These are phyloP conservation scores for Pyrrhia umbra DNA, from an alignment of 2,888 invertebrate species.

Conservation along the genomic window DNA sequence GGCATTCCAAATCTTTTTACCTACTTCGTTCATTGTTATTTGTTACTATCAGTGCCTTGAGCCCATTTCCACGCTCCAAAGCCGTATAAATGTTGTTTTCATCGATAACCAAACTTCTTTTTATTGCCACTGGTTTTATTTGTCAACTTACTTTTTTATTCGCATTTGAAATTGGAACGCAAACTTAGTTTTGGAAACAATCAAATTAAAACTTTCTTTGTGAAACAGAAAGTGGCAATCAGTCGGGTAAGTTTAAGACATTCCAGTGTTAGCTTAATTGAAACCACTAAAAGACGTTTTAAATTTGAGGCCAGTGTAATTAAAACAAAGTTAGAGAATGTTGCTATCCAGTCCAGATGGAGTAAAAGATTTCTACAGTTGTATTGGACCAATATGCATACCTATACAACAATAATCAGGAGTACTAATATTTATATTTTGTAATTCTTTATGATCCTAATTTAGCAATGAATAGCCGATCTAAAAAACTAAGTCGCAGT, in stretches of 20 bases:
- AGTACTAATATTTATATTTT: no score
- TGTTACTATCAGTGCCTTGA: slow-evolving; percentile 10
- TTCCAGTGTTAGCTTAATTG: slow-evolving; percentile 16
- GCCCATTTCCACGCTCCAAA: background rate
- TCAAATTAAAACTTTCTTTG: slow-evolving; percentile 55
- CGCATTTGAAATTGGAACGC: slow-evolving; percentile 41
- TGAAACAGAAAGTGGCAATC: slow-evolving; percentile 38
- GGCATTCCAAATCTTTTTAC: slow-evolving; percentile 23
- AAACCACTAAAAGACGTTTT: slow-evolving; percentile 13
- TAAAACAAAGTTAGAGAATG: slow-evolving; percentile 10
- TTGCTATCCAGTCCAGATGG: background rate
- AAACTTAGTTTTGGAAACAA: slow-evolving; percentile 45
- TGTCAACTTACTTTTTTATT: slow-evolving; percentile 19
- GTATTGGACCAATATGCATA: background rate
- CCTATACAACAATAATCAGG: background rate
- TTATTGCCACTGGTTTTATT: slow-evolving; percentile 25
- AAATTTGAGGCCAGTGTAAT: background rate
- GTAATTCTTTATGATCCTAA: background rate
- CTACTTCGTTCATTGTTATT: slow-evolving; percentile 30
- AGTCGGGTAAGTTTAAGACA: slow-evolving; percentile 29
- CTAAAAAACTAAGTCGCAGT: background rate
- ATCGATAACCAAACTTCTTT: slow-evolving; percentile 35
- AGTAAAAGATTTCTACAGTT: background rate
- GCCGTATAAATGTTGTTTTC: background rate
- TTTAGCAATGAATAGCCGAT: background rate